phyloP scores from a whole-genome alignment of 2,113 vertebrate species.

The Cygnus buccinator region DNA sequence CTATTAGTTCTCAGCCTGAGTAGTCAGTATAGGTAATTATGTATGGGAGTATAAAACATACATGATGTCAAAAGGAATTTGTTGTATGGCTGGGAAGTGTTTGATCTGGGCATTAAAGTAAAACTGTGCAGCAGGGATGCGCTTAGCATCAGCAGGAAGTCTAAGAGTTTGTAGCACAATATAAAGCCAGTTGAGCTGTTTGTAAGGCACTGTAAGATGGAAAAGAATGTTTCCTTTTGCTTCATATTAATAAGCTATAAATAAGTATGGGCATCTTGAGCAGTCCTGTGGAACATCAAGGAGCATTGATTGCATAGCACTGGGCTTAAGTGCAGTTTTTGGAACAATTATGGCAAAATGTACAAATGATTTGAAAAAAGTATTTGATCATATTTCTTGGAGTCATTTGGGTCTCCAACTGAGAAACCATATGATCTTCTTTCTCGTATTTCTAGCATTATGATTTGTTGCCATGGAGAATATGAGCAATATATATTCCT shows the following conservation, averaged over 20 bases:
- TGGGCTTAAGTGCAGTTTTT: background rate
- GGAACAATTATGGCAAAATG: background rate
- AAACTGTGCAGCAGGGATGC: slow-evolving; percentile 29
- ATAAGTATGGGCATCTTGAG: background rate
- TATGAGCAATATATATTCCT: background rate
- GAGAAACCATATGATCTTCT: slow-evolving; percentile 10
- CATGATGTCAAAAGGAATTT: slow-evolving; percentile 35
- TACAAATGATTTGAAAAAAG: background rate
- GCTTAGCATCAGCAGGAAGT: slow-evolving; percentile 41
- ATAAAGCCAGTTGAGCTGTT: background rate
- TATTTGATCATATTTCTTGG: background rate
- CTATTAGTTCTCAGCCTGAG: background rate
- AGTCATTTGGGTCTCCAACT: background rate
- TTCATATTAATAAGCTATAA: slow-evolving; percentile 19
- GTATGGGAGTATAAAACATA: slow-evolving; percentile 16
- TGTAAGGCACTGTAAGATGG: background rate
- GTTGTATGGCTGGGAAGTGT: slow-evolving; percentile 14
- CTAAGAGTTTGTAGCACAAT: background rate
- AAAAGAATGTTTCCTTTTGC: slow-evolving; percentile 26
- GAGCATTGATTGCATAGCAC: background rate
- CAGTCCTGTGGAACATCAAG: background rate
- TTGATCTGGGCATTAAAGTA: slow-evolving; percentile 64
- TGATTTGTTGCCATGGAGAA: slow-evolving; percentile 66
- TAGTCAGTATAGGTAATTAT: slow-evolving; percentile 34
- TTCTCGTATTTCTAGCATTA: slow-evolving; percentile 14